Percentiles rank a stretch among this genome's conserved stretches.
These are phyloP conservation scores for Sceliomorpha sp. DNA, from an alignment of 2,888 invertebrate species.

Conservation along the genomic window DNA sequence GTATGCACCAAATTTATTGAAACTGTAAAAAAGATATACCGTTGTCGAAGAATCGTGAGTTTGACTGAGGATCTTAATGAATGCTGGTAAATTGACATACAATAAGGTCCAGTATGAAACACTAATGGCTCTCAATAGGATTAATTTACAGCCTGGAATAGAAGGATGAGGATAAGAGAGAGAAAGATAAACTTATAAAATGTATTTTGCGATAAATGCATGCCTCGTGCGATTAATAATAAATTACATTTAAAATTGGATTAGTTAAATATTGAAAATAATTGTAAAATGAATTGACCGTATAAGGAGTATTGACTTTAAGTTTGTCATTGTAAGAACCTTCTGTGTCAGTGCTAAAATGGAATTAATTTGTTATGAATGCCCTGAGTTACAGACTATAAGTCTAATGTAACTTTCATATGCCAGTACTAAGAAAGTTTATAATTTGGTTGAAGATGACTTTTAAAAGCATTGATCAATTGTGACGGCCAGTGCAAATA, in stretches of 20 bases:
- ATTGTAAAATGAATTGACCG: too few relatives aligned
- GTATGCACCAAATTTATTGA: too few relatives aligned
- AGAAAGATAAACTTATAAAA: neutral
- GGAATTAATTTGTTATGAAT: constrained; percentile 34
- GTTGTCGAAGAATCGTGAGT: constrained; percentile 14
- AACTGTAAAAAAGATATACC: too few relatives aligned
- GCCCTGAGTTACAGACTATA: constrained; percentile 13
- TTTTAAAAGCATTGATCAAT: too few relatives aligned
- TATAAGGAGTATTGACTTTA: constrained; percentile 34
- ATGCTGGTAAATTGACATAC: constrained; percentile 64
- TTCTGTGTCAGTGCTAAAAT: constrained; percentile 39
- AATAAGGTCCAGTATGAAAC: constrained; percentile 66
- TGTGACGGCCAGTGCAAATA: too few relatives aligned
- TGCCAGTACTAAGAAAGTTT: constrained; percentile 12
- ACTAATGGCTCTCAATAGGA: constrained; percentile 67
- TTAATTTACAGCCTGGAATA: constrained; percentile 60
- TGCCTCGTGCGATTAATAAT: neutral
- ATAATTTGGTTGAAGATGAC: neutral
- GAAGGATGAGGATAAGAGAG: constrained; percentile 33
- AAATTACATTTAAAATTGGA: neutral
- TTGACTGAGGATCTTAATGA: constrained; percentile 34
- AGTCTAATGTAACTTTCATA: neutral
- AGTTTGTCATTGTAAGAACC: constrained; percentile 48
- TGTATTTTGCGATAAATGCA: neutral
- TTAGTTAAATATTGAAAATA: too few relatives aligned